Conservation (phyloP, 2,113 vertebrate species). For the Lophius piscatorius region DNA sequence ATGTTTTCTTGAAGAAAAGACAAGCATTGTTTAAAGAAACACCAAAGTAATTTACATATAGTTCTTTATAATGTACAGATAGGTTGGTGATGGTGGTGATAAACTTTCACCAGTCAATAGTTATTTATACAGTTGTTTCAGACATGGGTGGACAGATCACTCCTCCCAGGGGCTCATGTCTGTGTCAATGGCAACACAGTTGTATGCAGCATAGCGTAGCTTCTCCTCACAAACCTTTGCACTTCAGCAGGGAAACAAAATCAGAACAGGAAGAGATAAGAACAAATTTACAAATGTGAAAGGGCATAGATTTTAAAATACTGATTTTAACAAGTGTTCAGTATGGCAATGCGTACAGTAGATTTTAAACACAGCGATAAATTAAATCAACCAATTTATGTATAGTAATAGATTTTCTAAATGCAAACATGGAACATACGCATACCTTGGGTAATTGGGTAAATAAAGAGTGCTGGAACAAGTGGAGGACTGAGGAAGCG, state of each 20-base stretch:
- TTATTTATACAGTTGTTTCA: slow-evolving; percentile 25
- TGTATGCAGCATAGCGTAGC: slow-evolving; percentile 95
- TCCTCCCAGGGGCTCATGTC: slow-evolving; percentile 99
- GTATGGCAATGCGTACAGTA: not conserved
- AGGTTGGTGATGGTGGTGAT: slow-evolving; percentile 38
- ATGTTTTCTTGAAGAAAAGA: not conserved
- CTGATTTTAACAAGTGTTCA: not conserved
- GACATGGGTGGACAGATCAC: slow-evolving; percentile 65
- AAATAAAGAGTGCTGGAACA: slow-evolving; percentile 96
- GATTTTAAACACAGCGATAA: not conserved
- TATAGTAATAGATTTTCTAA: not conserved
- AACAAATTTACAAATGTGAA: accelerated
- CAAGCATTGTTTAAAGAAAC: not conserved
- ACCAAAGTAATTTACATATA: slow-evolving; percentile 36
- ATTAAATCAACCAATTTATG: too few relatives aligned
- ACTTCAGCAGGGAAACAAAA: slow-evolving; percentile 75
- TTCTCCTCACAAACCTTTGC: slow-evolving; percentile 97
- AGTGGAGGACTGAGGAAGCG: slow-evolving; percentile 95
- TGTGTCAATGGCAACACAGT: slow-evolving; percentile 97
- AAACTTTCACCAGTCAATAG: slow-evolving; percentile 28
- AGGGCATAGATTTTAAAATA: not conserved
- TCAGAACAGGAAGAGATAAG: not conserved
- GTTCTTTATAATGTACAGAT: slow-evolving; percentile 78
- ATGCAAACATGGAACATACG: not conserved
- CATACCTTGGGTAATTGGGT: slow-evolving; percentile 93